Evolutionary conservation across 1,140 invertebrate species (phyloP), one percentile per base, ranked within the genome.

Genomic region (Muscidifurax raptorellus): DNA sequence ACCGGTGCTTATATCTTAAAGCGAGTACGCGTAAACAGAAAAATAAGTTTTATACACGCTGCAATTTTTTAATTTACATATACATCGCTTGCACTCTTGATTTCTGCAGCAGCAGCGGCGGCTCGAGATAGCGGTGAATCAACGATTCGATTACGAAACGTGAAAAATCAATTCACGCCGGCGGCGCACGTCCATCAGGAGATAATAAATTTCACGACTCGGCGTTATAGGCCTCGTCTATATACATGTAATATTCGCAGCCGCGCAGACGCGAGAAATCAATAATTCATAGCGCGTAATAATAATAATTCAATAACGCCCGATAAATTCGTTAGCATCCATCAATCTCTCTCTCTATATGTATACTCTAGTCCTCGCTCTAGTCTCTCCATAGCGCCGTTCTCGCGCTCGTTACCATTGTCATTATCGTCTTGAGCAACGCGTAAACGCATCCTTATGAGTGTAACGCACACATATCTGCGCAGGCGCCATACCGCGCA

Each of bases 271-370:
- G 59, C 71, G 80, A 64, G 71, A 75, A 59, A 75, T 82, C 71
- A 75, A 82, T 82, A 82, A 82, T 66, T 82, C 80, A 82, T 40
- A 13, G 30, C 30, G 44, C 12, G 71, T 22, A 75, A 82, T 82
- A 75, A 82, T 82, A 75, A 82, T 82, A 40, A 75, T 82, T 82
- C 64, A 76, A 76, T 82, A 82, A 77, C 25, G 25, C 22, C 13
- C 74, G 81, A 82, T 82, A 67, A 67, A 82, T 82, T 76, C 81
- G 72, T 77, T 67, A 47, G 74, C 71, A n/a, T 74, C 80, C 32
- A 82, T 82, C 69, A 64, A 82, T 74, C 69, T 81, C 32, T 9
- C 18, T 22, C 52, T 0, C 52, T 36, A 36, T 9, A n/a, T n/a
- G n/a, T n/a, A n/a, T n/a, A 12, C 44, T 47, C 44, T 47, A 47